A percentile compares a stretch with the other conserved stretches of the same genome.
phyloP scores from a whole-genome alignment of 92 coral and sea anemone species.

The Muricea muricata region DNA sequence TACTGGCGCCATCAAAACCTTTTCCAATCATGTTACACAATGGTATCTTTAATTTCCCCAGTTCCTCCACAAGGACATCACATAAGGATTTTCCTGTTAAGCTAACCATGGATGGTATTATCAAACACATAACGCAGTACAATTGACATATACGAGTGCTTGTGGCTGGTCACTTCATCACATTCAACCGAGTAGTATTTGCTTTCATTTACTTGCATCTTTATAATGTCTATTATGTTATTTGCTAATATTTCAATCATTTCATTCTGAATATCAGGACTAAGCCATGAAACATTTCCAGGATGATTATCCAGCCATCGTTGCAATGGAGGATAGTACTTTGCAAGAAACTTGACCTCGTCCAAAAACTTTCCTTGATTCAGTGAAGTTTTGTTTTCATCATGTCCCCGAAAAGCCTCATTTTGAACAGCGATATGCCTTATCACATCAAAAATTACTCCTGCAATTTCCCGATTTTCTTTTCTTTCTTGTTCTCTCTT shows the following conservation, averaged over 20 bases:
- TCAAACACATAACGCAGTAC: conserved; percentile 25
- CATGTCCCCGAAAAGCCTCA: conserved; percentile 32
- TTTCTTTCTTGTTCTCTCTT: no score
- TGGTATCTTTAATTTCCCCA: conserved; percentile 22
- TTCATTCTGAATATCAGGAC: conserved; percentile 31
- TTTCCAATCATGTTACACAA: conserved; percentile 22
- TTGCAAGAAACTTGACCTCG: conserved; percentile 27
- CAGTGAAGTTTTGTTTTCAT: neutral
- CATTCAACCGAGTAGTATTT: conserved; percentile 28
- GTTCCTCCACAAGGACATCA: conserved; percentile 3
- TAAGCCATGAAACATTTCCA: conserved; percentile 19
- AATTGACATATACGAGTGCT: conserved; percentile 34
- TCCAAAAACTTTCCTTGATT: conserved; percentile 20
- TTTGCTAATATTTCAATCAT: conserved; percentile 21
- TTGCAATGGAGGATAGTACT: conserved; percentile 10
- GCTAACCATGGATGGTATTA: neutral
- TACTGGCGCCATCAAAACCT: conserved; percentile 24
- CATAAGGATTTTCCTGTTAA: conserved; percentile 23
- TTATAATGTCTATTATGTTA: conserved; percentile 20
- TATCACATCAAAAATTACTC: no score
- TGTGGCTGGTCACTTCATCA: conserved; percentile 23
- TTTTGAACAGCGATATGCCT: no score
- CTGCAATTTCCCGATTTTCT: no score
- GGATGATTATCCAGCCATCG: conserved; percentile 3
- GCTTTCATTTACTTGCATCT: conserved; percentile 26